These are phyloP conservation scores for Erythrocebus patas DNA, from an alignment of 2,113 vertebrate genomes.

Conservation along the genomic window DNA sequence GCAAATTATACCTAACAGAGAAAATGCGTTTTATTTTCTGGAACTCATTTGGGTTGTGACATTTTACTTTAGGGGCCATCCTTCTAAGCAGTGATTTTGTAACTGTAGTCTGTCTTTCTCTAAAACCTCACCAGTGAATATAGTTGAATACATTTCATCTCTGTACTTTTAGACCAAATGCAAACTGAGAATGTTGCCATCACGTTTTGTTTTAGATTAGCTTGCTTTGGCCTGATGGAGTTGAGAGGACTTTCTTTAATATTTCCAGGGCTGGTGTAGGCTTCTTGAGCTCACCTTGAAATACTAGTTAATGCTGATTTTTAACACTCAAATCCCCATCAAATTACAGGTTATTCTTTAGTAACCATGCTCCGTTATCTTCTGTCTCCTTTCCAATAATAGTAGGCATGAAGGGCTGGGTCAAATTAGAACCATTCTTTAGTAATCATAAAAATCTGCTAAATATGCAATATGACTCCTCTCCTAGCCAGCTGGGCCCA, in stretches of 20 bases:
- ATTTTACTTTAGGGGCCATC: neutral
- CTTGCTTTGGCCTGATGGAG: neutral
- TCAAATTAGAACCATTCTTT: neutral
- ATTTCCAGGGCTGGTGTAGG: neutral
- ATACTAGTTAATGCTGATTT: neutral
- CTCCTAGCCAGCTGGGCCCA: neutral
- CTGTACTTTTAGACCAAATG: neutral
- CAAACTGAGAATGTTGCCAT: neutral
- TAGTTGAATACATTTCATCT: neutral
- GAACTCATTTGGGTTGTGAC: constrained; percentile 4
- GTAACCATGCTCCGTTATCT: neutral
- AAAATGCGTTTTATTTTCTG: neutral
- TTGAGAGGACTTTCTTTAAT: neutral
- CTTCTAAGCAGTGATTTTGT: neutral
- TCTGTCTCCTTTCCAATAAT: neutral
- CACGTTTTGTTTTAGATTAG: neutral
- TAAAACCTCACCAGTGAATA: neutral
- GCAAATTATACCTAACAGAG: neutral
- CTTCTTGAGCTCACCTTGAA: neutral
- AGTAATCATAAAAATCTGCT: neutral
- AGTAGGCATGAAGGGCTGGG: neutral
- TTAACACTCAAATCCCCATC: neutral
- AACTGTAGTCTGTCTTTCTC: neutral
- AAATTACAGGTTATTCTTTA: neutral
- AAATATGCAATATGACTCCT: neutral